Evolutionary conservation across 1,140 invertebrate genomes (phyloP).

Genomic region (Brachionus asplanchnoidis): DNA sequence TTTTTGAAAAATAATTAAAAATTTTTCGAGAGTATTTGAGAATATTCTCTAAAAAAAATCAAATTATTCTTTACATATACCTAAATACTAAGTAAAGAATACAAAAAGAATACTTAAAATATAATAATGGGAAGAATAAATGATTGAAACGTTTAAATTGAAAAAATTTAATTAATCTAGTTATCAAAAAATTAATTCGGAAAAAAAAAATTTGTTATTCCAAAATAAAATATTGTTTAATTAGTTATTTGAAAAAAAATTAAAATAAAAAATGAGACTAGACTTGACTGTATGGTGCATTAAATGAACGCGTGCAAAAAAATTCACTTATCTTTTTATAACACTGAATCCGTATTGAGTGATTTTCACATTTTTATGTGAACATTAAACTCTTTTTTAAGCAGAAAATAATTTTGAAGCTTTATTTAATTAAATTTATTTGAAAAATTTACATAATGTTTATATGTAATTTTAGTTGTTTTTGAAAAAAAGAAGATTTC

Average conservation of each 20-base stretch:
- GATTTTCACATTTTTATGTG: background rate
- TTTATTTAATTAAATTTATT: background rate
- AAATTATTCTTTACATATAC: too few relatives aligned
- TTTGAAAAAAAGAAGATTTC: background rate
- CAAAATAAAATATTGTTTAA: background rate
- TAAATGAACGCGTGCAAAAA: background rate
- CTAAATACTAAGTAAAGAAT: too few relatives aligned
- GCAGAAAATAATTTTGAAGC: background rate
- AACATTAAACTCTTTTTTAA: background rate
- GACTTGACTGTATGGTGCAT: background rate
- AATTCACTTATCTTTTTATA: background rate
- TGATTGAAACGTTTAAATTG: too few relatives aligned
- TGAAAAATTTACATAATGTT: slow-evolving; percentile 1
- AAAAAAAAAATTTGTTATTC: too few relatives aligned
- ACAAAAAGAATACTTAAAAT: too few relatives aligned
- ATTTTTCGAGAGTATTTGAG: too few relatives aligned
- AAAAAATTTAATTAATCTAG: too few relatives aligned
- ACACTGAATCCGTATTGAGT: background rate
- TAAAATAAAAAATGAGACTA: background rate
- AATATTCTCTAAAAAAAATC: too few relatives aligned
- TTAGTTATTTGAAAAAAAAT: background rate
- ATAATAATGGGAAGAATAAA: too few relatives aligned
- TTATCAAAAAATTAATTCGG: too few relatives aligned
- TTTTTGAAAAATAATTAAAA: too few relatives aligned
- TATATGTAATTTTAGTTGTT: background rate